Base-by-base conservation (phyloP, 2,113 vertebrate species). In the Mohoua ochrocephala region DNA sequence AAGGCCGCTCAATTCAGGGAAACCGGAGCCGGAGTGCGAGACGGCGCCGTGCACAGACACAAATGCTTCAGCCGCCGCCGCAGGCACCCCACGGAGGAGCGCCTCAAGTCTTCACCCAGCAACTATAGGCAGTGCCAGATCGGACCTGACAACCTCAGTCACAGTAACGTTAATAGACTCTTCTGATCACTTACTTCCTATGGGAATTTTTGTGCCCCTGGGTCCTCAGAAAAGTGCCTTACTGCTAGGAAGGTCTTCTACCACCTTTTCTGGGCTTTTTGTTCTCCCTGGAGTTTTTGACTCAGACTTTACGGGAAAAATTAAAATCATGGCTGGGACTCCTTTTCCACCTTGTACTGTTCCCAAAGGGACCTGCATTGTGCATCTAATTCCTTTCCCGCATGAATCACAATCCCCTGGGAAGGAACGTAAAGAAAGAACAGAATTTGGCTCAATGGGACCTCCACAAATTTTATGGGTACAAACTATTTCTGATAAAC, bases 401-500 rank as follows among this genome's bases (percentile, higher is more conserved):
- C 26, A 52, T 4, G 8, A 53, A 27, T 50, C 7, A 4, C 49
- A 50, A 50, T 6, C 8, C 49, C 52, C 17, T 31, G 18, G 12
- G 20, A 11, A 54, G 17, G 52, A 31, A 54, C 7, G 11, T 31
- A 33, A 21, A 56, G 31, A 33, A 56, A 56, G 19, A 33, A 19
- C 13, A 33, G 31, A 19, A 56, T 56, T 33, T 33, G 31, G 53
- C 11, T 33, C 53, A 16, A 33, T 4, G 3, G 53, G 53, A 4
- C 21, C 31, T 12, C 31, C 3, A 1, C 31, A 56, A 56, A 56
- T 56, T 21, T 21, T 56, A 33, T 56, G 31, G 31, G 11, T 21
- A 22, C 31, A n/a, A 5, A 1, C 54, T 11, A 21, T 56, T 33
- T 56, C 13, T 0, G 54, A n/a, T 7, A 56, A 5, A n/a, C 1